Evolutionary conservation across 2,113 vertebrate genomes (phyloP).

Genomic region (Lagopus leucura): DNA sequence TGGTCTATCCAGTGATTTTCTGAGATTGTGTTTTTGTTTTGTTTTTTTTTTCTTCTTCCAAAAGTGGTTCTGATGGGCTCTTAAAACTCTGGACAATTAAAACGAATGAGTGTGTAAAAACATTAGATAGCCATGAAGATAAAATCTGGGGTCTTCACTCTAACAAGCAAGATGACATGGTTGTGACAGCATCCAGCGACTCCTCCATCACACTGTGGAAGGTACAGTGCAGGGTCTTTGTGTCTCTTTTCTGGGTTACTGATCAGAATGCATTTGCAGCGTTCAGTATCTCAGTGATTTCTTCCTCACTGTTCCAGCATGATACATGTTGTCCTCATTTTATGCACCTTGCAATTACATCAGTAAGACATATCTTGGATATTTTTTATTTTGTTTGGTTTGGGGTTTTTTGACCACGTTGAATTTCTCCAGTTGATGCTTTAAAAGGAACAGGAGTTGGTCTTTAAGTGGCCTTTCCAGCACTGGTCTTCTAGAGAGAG

Average conservation of each 20-base stretch:
- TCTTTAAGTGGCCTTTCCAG: neutral
- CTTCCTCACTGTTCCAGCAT: neutral
- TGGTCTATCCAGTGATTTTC: neutral
- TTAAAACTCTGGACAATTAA: slow-evolving; percentile 98
- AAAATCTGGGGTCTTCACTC: slow-evolving; percentile 95
- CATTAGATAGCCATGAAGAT: slow-evolving; percentile 90
- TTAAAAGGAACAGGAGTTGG: neutral
- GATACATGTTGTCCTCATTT: accelerated
- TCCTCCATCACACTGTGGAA: slow-evolving; percentile 90
- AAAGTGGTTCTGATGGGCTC: slow-evolving; percentile 92
- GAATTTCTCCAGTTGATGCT: neutral
- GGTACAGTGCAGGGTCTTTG: slow-evolving; percentile 59
- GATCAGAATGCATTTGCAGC: neutral
- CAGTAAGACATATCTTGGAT: accelerated
- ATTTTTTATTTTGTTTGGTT: neutral
- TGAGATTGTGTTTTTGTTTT: neutral
- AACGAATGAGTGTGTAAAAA: slow-evolving; percentile 93
- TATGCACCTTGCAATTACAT: neutral
- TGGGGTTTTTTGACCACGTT: neutral
- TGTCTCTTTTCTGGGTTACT: neutral
- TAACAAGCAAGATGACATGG: slow-evolving; percentile 81
- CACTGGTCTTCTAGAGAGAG: accelerated
- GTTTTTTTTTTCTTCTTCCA: neutral
- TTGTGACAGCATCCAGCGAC: slow-evolving; percentile 90
- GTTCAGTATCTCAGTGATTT: neutral